Evolutionary conservation across 2,797 vertebrate genomes (phyloP).

Genomic region (Sylvilagus floridanus): DNA sequence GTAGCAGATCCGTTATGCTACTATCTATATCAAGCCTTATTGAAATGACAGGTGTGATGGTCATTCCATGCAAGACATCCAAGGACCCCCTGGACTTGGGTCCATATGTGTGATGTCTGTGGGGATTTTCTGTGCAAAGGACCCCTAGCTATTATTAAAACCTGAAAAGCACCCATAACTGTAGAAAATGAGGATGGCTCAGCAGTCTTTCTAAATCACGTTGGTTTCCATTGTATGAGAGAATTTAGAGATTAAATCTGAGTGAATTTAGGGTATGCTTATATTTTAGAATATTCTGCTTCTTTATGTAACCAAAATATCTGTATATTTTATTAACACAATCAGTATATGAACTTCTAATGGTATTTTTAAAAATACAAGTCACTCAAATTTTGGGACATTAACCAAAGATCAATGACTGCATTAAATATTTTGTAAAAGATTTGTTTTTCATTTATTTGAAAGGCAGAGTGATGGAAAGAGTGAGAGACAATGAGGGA

Average conservation of each 20-base stretch:
- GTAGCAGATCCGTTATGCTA: neutral
- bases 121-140: neutral
- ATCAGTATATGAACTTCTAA: neutral
- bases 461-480: too few relatives aligned
- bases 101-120: fast-evolving
- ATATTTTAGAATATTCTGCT: neutral
- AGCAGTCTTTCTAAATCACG: neutral
- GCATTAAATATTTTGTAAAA: neutral
- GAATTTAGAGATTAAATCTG: neutral
- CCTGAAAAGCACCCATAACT: neutral
- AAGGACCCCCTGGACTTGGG: neutral
- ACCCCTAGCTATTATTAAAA: neutral
- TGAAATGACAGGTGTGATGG: fast-evolving
- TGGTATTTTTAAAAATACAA: neutral
- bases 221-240: neutral
- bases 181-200: neutral
- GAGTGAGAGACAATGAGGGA: too few relatives aligned
- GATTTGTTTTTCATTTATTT: too few relatives aligned
- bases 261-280: neutral
- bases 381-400: neutral
- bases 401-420: neutral
- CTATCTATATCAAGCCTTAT: fast-evolving
- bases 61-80: fast-evolving
- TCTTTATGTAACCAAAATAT: neutral
- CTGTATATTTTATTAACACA: neutral